phyloP scores from a whole-genome alignment of 1,140 invertebrate species.

The Mycetomoellerius zeteki region DNA sequence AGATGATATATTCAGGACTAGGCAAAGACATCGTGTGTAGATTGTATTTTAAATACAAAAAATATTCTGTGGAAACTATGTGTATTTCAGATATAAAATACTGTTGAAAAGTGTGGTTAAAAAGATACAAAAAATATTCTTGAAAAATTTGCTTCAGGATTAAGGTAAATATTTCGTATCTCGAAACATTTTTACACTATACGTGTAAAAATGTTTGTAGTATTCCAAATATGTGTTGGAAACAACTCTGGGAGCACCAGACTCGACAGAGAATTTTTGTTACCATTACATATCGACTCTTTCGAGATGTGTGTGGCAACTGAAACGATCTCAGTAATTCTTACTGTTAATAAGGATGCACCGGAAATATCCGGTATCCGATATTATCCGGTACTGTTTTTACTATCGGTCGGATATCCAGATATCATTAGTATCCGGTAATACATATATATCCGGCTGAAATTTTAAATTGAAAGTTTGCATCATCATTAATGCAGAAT shows the following conservation, averaged over 20 bases:
- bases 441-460: too few species aligned
- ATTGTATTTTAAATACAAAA: slow-evolving; percentile 23
- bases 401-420: too few species aligned
- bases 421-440: too few species aligned
- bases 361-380: too few species aligned
- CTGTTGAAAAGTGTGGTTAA: background rate
- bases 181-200: slow-evolving; percentile 8
- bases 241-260: slow-evolving; percentile 88
- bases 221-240: too few species aligned
- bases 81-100: background rate
- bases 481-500: too few species aligned
- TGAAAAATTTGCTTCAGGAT: slow-evolving; percentile 15
- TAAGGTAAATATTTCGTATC: background rate
- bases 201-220: too few species aligned
- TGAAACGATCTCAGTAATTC: slow-evolving; percentile 83
- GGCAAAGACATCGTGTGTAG: background rate
- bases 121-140: slow-evolving; percentile 25
- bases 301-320: slow-evolving; percentile 85
- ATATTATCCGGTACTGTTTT: too few species aligned
- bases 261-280: slow-evolving; percentile 85
- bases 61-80: slow-evolving; percentile 8
- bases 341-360: too few species aligned
- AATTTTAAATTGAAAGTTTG: too few species aligned
- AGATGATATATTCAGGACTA: slow-evolving; percentile 26
- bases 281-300: slow-evolving; percentile 73